Conservation (phyloP, 2,113 vertebrate genomes). For the Neodon shergylaensis region DNA sequence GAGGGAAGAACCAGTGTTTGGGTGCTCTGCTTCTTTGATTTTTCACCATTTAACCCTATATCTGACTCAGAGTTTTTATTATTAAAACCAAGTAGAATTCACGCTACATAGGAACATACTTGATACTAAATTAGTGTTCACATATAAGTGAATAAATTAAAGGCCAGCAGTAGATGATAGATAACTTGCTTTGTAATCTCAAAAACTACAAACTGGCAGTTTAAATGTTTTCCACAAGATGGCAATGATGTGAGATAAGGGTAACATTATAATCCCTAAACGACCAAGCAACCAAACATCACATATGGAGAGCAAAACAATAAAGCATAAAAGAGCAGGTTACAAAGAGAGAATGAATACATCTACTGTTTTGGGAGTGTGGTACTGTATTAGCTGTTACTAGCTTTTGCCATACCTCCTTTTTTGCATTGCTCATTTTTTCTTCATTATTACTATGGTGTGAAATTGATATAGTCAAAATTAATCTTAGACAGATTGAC, state of each 20-base stretch:
- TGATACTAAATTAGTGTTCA: slow-evolving; percentile 40
- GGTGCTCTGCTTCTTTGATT: too few species aligned
- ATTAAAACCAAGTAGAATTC: too few species aligned
- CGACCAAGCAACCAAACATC: not conserved
- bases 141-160: slow-evolving; percentile 25
- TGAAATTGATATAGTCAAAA: slow-evolving; percentile 53
- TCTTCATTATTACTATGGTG: slow-evolving; percentile 23
- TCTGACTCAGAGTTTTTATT: too few species aligned
- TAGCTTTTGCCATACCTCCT: not conserved
- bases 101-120: not conserved
- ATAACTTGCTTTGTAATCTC: not conserved
- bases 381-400: not conserved
- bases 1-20: too few species aligned
- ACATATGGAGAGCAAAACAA: slow-evolving; percentile 34
- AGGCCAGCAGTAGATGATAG: not conserved
- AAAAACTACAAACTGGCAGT: slow-evolving; percentile 23
- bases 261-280: not conserved
- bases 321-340: not conserved
- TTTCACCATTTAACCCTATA: too few species aligned
- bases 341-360: slow-evolving; percentile 11
- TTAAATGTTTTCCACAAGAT: slow-evolving; percentile 62
- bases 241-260: slow-evolving; percentile 45
- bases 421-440: slow-evolving; percentile 18
- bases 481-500: slow-evolving; percentile 52
- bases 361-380: not conserved